A percentile compares a stretch with the other conserved stretches of the same genome.
Conservation (phyloP, 2,888 invertebrate species). For the Thereva unica region DNA sequence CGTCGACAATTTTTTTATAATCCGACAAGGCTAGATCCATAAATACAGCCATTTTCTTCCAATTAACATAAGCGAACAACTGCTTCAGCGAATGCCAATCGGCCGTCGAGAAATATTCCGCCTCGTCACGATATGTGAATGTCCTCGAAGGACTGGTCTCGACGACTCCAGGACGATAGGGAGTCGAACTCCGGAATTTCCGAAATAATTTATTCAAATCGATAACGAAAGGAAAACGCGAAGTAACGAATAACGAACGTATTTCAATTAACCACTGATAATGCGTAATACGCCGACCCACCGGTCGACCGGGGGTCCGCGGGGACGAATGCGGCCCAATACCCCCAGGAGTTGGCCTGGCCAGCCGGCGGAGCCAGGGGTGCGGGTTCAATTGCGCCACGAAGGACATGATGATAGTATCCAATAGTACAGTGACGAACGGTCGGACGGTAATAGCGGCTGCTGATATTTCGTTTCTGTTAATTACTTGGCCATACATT, state of each 20-base stretch:
- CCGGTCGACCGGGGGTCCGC: no score
- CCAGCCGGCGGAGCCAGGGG: not conserved
- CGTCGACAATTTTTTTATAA: no score
- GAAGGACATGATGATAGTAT: conserved; percentile 37
- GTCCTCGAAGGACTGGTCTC: conserved; percentile 22
- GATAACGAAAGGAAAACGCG: conserved; percentile 35
- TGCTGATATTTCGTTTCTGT: conserved; percentile 41
- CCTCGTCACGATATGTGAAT: conserved; percentile 38
- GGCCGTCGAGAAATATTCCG: conserved; percentile 37
- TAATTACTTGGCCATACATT: conserved; percentile 44
- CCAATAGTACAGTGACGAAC: conserved; percentile 32
- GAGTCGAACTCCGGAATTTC: no score
- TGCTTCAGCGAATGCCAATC: conserved; percentile 37
- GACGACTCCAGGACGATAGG: not conserved
- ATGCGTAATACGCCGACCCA: conserved; percentile 17
- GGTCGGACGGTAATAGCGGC: conserved; percentile 21
- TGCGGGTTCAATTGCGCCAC: conserved; percentile 19
- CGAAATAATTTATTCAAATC: conserved; percentile 35
- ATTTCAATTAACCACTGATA: conserved; percentile 37
- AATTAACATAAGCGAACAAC: conserved; percentile 39
- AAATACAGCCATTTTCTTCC: conserved; percentile 27
- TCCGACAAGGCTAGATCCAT: not conserved
- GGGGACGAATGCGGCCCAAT: no score
- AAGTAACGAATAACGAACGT: conserved; percentile 30
- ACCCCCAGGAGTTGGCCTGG: no score